phyloP scores from a whole-genome alignment of 2,888 invertebrate genomes.

The Gari tellinella region DNA sequence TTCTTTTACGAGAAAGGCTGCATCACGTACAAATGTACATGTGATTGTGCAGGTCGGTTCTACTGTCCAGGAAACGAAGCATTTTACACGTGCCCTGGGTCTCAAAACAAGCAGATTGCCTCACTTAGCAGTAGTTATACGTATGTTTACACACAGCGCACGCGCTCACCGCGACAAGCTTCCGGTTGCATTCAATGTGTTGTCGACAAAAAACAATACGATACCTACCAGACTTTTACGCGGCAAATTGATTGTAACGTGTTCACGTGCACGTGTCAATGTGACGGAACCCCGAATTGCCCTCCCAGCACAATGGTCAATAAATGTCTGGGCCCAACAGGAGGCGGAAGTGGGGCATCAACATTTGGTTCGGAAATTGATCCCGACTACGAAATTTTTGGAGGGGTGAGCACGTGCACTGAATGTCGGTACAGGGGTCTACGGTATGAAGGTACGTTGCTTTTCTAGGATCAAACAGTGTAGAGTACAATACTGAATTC shows the following conservation, averaged over 20 bases:
- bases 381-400: not conserved
- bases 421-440: constrained; percentile 34
- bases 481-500: too few species aligned
- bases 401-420: constrained; percentile 30
- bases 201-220: constrained; percentile 8
- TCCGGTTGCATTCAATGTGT: constrained; percentile 31
- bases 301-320: constrained; percentile 43
- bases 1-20: constrained; percentile 46
- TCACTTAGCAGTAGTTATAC: constrained; percentile 26
- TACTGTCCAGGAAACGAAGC: constrained; percentile 51
- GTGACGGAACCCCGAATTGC: constrained; percentile 70
- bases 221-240: not conserved
- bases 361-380: not conserved
- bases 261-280: constrained; percentile 69
- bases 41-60: constrained; percentile 61
- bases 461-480: too few species aligned
- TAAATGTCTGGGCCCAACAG: constrained; percentile 18
- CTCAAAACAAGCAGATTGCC: not conserved
- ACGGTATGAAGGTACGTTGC: constrained; percentile 45
- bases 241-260: constrained; percentile 60
- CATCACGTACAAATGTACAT: constrained; percentile 58
- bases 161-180: not conserved
- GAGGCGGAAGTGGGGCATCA: constrained; percentile 10
- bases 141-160: not conserved
- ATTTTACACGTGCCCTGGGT: constrained; percentile 29